Evolutionary conservation across 2,797 vertebrate genomes (phyloP).

Genomic region (Adrianichthys oophorus): DNA sequence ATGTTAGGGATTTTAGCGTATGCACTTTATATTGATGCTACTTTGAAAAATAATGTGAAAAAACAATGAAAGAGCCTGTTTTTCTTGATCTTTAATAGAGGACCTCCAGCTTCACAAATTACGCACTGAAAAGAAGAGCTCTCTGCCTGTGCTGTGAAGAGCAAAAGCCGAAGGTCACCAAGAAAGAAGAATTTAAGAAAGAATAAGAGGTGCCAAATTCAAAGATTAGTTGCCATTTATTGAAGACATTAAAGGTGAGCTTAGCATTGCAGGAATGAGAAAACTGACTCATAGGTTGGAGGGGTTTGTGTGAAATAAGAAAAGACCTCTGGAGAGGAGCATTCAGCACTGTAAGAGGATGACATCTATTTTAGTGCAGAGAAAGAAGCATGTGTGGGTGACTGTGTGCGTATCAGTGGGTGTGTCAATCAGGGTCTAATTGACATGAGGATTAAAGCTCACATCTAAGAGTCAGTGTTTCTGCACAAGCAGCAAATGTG

Average conservation of each 20-base stretch:
- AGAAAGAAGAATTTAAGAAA: slow-evolving; percentile 1
- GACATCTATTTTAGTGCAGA: slow-evolving; percentile 38
- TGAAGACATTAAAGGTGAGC: slow-evolving; percentile 25
- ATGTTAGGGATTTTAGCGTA: too few species aligned
- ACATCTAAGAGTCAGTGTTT: slow-evolving; percentile 57
- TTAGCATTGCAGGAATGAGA: slow-evolving; percentile 9
- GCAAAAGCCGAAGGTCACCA: too few species aligned
- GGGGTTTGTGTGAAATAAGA: slow-evolving; percentile 51
- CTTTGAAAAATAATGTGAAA: too few species aligned
- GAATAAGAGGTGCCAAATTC: slow-evolving; percentile 1
- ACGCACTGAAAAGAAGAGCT: too few species aligned
- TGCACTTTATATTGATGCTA: too few species aligned
- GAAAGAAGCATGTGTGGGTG: slow-evolving; percentile 27
- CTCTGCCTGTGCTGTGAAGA: too few species aligned
- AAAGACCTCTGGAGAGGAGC: slow-evolving; percentile 23
- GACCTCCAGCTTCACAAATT: too few species aligned
- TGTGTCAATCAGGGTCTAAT: slow-evolving; percentile 74
- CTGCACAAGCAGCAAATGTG: slow-evolving; percentile 53
- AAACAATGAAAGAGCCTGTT: too few species aligned
- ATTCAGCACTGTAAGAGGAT: slow-evolving; percentile 39
- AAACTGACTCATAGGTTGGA: slow-evolving; percentile 40
- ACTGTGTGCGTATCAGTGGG: slow-evolving; percentile 29
- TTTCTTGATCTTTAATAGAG: too few species aligned
- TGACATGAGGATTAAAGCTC: slow-evolving; percentile 79
- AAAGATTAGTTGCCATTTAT: slow-evolving; percentile 21